Evolutionary conservation across 2,113 vertebrate species (phyloP).

Genomic region (Nothoprocta pentlandii): DNA sequence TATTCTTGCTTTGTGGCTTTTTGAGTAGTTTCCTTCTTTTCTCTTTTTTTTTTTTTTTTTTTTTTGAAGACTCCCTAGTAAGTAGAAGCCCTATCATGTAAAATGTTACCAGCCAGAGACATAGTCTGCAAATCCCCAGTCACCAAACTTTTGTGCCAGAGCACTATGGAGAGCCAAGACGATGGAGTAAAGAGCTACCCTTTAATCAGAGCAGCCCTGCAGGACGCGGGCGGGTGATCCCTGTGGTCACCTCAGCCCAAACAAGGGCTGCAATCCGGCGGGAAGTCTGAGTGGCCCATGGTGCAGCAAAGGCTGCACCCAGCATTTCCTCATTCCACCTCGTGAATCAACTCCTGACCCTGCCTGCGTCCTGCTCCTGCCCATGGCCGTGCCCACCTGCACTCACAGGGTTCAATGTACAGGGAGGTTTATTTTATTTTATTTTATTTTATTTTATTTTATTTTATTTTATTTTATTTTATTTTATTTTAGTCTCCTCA

Average conservation of each 20-base stretch:
- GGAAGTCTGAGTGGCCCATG: conserved; percentile 45
- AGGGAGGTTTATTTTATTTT: neutral
- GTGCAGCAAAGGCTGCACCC: conserved; percentile 45
- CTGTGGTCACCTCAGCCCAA: neutral
- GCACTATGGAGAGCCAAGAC: neutral
- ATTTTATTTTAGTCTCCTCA: neutral
- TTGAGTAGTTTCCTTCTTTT: neutral
- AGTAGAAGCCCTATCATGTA: neutral
- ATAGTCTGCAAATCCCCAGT: neutral
- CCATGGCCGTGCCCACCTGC: rapidly evolving
- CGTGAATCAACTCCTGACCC: conserved; percentile 37
- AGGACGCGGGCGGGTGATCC: neutral
- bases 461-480: too few relatives aligned
- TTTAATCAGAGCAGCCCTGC: neutral
- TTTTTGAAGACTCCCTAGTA: too few relatives aligned
- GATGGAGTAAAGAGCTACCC: neutral
- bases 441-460: too few relatives aligned
- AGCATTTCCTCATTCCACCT: neutral
- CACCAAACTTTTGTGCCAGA: neutral
- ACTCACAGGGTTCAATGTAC: neutral
- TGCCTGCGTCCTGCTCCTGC: neutral
- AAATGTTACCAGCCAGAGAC: too few relatives aligned
- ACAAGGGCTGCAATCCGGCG: neutral
- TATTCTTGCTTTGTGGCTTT: neutral
- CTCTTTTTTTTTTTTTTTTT: neutral